Evolutionary conservation across 1,140 invertebrate genomes (phyloP).

Genomic region (Ceratitis capitata): DNA sequence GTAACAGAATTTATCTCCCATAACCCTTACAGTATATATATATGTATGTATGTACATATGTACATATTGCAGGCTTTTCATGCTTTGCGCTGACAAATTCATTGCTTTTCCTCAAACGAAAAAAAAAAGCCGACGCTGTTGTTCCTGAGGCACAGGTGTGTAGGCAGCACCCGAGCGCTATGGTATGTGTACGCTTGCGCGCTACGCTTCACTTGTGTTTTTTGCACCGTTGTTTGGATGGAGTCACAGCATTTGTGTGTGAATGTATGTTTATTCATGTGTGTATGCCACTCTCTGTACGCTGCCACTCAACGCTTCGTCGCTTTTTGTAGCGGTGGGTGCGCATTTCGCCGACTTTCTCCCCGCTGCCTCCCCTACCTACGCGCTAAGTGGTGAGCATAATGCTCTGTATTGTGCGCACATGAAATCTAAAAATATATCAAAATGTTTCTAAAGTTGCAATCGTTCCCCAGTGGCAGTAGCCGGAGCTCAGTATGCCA

Average conservation of each 20-base stretch:
- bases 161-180: background rate
- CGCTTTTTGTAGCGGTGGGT: constrained; percentile 2
- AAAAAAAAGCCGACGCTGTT: too few relatives aligned
- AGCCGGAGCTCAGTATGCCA: background rate
- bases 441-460: background rate
- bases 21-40: background rate
- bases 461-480: background rate
- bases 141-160: background rate
- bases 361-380: background rate
- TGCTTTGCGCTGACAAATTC: background rate
- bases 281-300: background rate
- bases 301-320: constrained; percentile 6
- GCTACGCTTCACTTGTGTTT: constrained; percentile 9
- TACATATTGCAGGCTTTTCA: background rate
- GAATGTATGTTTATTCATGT: background rate
- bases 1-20: too few relatives aligned
- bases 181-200: background rate
- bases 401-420: background rate
- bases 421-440: background rate
- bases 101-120: background rate
- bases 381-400: background rate
- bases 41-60: background rate
- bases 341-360: background rate
- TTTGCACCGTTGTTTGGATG: background rate
- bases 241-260: background rate